Percentiles rank a stretch among this genome's conserved stretches.
phyloP scores from a whole-genome alignment of 2,888 invertebrate genomes.

The Drosophila kuntzei region DNA sequence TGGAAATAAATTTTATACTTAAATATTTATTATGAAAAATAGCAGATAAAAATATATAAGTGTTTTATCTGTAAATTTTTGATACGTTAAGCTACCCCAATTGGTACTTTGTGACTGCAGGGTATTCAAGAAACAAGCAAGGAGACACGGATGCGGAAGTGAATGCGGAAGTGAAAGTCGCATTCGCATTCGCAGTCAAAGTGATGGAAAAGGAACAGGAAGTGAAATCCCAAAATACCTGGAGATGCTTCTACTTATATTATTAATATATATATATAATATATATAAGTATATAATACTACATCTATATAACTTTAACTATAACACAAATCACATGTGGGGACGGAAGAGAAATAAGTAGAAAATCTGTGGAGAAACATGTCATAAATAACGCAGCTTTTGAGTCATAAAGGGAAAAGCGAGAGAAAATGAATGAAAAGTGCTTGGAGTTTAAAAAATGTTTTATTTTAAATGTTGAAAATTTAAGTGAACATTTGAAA shows the following conservation, averaged over 20 bases:
- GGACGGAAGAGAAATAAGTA: neutral
- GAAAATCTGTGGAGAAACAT: too few relatives aligned
- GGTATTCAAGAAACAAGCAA: constrained; percentile 22
- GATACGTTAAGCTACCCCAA: neutral
- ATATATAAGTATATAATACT: constrained; percentile 1
- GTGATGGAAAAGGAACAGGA: constrained; percentile 30
- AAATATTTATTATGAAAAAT: too few relatives aligned
- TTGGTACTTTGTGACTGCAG: neutral
- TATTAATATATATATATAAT: constrained; percentile 34
- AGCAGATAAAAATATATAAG: too few relatives aligned
- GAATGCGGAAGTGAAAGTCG: constrained; percentile 29
- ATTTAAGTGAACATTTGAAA: constrained; percentile 1
- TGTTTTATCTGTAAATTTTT: neutral
- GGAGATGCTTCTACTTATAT: constrained; percentile 20
- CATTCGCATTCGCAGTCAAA: constrained; percentile 9
- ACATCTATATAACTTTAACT: constrained; percentile 10
- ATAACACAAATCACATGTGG: constrained; percentile 17
- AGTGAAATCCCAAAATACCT: constrained; percentile 42
- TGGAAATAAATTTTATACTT: too few relatives aligned
- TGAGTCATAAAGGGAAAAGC: constrained; percentile 48
- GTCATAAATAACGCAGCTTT: constrained; percentile 69
- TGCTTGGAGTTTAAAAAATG: neutral
- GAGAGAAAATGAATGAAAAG: constrained; percentile 1
- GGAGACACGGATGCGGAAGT: constrained; percentile 46
- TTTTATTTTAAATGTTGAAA: neutral